Conservation (phyloP, 2,113 vertebrate genomes). For the Oceanodroma tethys region DNA sequence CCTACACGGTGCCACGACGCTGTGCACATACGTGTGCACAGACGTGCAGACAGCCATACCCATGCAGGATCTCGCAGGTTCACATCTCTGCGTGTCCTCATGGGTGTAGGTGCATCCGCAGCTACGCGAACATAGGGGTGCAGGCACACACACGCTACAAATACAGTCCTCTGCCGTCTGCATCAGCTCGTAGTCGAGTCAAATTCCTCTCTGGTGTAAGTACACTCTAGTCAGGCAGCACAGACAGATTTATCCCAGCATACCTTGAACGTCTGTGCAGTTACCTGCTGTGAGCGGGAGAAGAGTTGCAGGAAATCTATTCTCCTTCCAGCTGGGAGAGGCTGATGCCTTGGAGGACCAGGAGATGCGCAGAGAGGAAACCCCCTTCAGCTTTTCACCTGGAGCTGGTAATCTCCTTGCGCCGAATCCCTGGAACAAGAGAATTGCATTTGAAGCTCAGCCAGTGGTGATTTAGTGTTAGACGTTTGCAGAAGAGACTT, state of each 20-base stretch:
- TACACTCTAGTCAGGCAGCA: not conserved
- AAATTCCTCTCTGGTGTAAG: not conserved
- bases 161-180: not conserved
- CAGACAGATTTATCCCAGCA: not conserved
- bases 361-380: slow-evolving; percentile 20
- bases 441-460: not conserved
- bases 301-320: not conserved
- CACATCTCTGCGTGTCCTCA: accelerated
- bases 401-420: not conserved
- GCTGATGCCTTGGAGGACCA: not conserved
- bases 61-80: accelerated
- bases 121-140: accelerated
- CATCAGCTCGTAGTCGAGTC: not conserved
- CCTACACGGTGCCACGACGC: not conserved
- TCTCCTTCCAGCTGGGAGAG: slow-evolving; percentile 37
- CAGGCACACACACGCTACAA: not conserved
- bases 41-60: accelerated
- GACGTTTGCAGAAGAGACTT: slow-evolving; percentile 17
- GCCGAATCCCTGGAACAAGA: not conserved
- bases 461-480: slow-evolving; percentile 21
- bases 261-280: not conserved
- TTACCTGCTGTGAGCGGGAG: slow-evolving; percentile 32
- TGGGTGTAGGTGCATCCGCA: not conserved
- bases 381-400: slow-evolving; percentile 40
- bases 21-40: not conserved